Evolutionary conservation across 2,888 invertebrate genomes (phyloP), one percentile per base, ranked within the genome.

Genomic region (Acanthococcus lagerstroemiae): DNA sequence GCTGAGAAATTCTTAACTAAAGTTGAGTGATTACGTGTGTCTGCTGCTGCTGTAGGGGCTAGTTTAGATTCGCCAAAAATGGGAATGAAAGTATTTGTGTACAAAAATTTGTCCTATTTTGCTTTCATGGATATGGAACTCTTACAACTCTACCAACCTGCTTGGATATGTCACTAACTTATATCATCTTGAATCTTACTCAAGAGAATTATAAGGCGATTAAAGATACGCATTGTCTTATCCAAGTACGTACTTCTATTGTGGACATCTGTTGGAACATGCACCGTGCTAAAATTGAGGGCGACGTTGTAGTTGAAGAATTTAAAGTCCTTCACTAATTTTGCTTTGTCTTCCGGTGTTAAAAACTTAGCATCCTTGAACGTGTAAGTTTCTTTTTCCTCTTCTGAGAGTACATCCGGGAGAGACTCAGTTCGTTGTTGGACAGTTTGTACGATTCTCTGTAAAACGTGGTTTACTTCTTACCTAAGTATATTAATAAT

Each of bases 261-360:
- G 78, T 84, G 95, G 67, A 96, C 88, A 79, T 95, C 95, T 37
- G 93, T 91, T 6, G 96, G 95, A 25, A 95, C 88, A 76, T 96
- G 95, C 57, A 95, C 89, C 69, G 93, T 87, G 74, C 92, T 92
- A 72, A 83, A 82, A 65, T 80, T 83, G 7, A 87, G 86, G 75
- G 89, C 89, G n/a, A 91, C 86, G 45, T 84, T 82, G 68, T 90
- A 84, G 74, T 90, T 84, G 75, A 90, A 89, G 77, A 94, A 94
- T 76, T 91, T 90, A 15, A 50, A 26, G 60, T 67, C 67, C 12
- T 15, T 9, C 48, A 9, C 46, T 6, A 68, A 12, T 19, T 30
- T n/a, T 4, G 15, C 15, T 81, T 80, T 54, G 65, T 78, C 78
- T 0, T 82, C 82, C 70, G 82, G 81, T 37, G 82, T 79, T 79